Conservation (phyloP, 2,888 invertebrate genomes). For the Branchellion lobata region DNA sequence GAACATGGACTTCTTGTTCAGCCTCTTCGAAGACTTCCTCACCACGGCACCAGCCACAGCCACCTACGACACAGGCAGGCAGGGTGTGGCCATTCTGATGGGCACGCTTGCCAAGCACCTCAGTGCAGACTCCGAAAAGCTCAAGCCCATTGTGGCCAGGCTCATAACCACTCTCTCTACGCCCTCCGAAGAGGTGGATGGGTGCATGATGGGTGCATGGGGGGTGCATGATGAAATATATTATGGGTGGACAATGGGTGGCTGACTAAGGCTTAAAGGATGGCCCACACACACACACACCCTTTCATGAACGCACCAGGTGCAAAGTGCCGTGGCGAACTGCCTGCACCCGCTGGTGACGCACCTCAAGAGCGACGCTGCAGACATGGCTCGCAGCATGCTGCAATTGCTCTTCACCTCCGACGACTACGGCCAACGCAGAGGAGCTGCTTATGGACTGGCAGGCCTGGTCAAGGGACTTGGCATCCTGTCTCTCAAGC, state of each 20-base stretch:
- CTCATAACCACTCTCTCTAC: slow-evolving; percentile 88
- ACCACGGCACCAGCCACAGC: slow-evolving; percentile 88
- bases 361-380: slow-evolving; percentile 86
- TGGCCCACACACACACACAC: not conserved
- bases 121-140: slow-evolving; percentile 80
- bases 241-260: not conserved
- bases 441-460: slow-evolving; percentile 92
- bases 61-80: slow-evolving; percentile 85
- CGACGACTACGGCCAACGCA: slow-evolving; percentile 60
- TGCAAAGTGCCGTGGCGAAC: slow-evolving; percentile 94
- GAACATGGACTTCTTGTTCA: slow-evolving; percentile 73
- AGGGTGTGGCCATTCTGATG: slow-evolving; percentile 93
- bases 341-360: slow-evolving; percentile 91
- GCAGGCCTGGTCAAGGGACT: slow-evolving; percentile 93
- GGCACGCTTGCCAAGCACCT: slow-evolving; percentile 94
- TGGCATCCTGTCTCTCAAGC: slow-evolving; percentile 90
- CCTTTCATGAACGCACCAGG: slow-evolving; percentile 64
- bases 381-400: slow-evolving; percentile 81
- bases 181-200: slow-evolving; percentile 86
- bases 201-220: too few species aligned
- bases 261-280: too few species aligned
- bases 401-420: slow-evolving; percentile 61
- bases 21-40: slow-evolving; percentile 88
- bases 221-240: not conserved
- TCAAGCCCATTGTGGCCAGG: slow-evolving; percentile 88